phyloP scores from a whole-genome alignment of 2,797 vertebrate genomes.

The Crocodylus rhombifer region DNA sequence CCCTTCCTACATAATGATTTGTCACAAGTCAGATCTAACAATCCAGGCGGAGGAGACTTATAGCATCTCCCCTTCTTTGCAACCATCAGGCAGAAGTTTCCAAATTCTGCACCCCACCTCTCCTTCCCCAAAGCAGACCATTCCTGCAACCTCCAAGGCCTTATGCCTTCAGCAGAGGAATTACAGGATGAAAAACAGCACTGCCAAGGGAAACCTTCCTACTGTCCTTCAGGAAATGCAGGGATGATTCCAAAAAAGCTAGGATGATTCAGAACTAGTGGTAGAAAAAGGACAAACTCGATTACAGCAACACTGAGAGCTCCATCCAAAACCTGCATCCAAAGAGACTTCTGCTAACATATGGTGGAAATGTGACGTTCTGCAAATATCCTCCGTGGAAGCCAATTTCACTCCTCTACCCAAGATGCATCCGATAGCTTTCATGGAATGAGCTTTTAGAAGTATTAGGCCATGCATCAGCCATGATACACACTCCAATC shows the following conservation, averaged over 20 bases:
- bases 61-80: neutral
- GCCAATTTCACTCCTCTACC: slow-evolving; percentile 78
- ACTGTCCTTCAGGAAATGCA: slow-evolving; percentile 57
- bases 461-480: slow-evolving; percentile 75
- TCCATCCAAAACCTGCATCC: slow-evolving; percentile 77
- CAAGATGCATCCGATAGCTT: slow-evolving; percentile 74
- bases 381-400: slow-evolving; percentile 77
- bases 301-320: slow-evolving; percentile 74
- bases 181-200: slow-evolving; percentile 44
- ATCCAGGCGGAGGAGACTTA: slow-evolving; percentile 46
- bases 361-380: slow-evolving; percentile 80
- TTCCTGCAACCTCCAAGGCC: slow-evolving; percentile 19
- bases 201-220: slow-evolving; percentile 65
- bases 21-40: slow-evolving; percentile 57
- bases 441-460: slow-evolving; percentile 72
- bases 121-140: slow-evolving; percentile 16
- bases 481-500: slow-evolving; percentile 76
- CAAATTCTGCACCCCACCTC: neutral
- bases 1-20: slow-evolving; percentile 72
- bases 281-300: slow-evolving; percentile 74
- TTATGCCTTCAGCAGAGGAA: slow-evolving; percentile 46
- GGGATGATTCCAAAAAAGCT: slow-evolving; percentile 63
- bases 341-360: slow-evolving; percentile 79
- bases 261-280: slow-evolving; percentile 72
- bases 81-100: slow-evolving; percentile 21